These are phyloP conservation scores for Dasysyrphus tricinctus DNA, from an alignment of 2,888 invertebrate genomes.

Conservation along the genomic window DNA sequence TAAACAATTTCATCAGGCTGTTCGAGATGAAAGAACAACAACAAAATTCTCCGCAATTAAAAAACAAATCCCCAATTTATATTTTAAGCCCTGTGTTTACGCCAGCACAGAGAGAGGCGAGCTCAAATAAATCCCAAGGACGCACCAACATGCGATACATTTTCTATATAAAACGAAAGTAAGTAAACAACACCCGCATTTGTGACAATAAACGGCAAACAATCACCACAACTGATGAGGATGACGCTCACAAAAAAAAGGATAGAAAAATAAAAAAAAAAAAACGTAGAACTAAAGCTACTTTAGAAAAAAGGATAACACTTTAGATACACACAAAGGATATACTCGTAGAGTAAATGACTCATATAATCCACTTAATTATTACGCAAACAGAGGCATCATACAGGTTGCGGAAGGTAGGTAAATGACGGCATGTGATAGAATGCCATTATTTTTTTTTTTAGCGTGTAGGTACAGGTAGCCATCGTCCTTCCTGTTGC, in stretches of 20 bases:
- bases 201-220: constrained; percentile 31
- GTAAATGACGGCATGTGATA: constrained; percentile 17
- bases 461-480: neutral
- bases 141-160: neutral
- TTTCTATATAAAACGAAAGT: constrained; percentile 33
- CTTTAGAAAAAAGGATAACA: constrained; percentile 41
- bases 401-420: constrained; percentile 27
- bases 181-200: constrained; percentile 40
- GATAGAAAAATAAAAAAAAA: constrained; percentile 26
- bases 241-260: neutral
- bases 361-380: constrained; percentile 70
- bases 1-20: constrained; percentile 34
- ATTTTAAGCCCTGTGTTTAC: constrained; percentile 47
- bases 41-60: constrained; percentile 32
- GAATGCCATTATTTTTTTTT: constrained; percentile 45
- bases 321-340: neutral
- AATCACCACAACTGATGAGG: constrained; percentile 24
- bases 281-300: constrained; percentile 16
- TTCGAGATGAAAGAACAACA: constrained; percentile 16
- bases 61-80: constrained; percentile 42
- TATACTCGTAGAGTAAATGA: constrained; percentile 24
- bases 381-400: constrained; percentile 60
- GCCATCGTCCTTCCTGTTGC: constrained; percentile 41
- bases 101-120: constrained; percentile 9
- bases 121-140: constrained; percentile 23